phyloP scores from a whole-genome alignment of 2,113 vertebrate genomes.

The Misgurnus anguillicaudatus region DNA sequence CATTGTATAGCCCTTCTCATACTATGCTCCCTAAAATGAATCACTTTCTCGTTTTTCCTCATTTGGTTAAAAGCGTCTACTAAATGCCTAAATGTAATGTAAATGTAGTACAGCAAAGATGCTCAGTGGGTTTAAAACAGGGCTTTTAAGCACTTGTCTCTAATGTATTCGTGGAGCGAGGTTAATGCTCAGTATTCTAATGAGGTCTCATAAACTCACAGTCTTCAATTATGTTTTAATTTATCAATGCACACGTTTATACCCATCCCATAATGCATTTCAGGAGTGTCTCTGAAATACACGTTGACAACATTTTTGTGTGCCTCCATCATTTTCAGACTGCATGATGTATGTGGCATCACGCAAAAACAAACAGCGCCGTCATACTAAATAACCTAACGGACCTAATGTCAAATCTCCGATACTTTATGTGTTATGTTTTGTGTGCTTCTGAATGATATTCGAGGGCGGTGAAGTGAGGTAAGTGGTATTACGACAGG shows the following conservation, averaged over 20 bases:
- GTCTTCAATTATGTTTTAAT: slow-evolving; percentile 46
- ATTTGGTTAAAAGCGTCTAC: too few relatives aligned
- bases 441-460: slow-evolving; percentile 7
- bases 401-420: not conserved
- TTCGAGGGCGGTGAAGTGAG: slow-evolving; percentile 7
- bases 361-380: slow-evolving; percentile 35
- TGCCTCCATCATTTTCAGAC: slow-evolving; percentile 53
- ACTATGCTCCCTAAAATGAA: too few relatives aligned
- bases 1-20: too few relatives aligned
- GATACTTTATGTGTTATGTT: not conserved
- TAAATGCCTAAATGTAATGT: too few relatives aligned
- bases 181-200: slow-evolving; percentile 52
- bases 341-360: slow-evolving; percentile 64
- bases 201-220: slow-evolving; percentile 65
- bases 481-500: slow-evolving; percentile 14
- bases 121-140: slow-evolving; percentile 3
- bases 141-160: slow-evolving; percentile 1
- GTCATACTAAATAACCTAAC: slow-evolving; percentile 7
- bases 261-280: slow-evolving; percentile 80
- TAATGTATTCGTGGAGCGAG: not conserved
- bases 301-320: slow-evolving; percentile 50
- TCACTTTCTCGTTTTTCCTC: too few relatives aligned
- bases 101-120: too few relatives aligned
- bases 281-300: slow-evolving; percentile 65
- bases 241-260: slow-evolving; percentile 61